phyloP scores from a whole-genome alignment of 2,113 vertebrate genomes.

The Oreocharis arfaki region DNA sequence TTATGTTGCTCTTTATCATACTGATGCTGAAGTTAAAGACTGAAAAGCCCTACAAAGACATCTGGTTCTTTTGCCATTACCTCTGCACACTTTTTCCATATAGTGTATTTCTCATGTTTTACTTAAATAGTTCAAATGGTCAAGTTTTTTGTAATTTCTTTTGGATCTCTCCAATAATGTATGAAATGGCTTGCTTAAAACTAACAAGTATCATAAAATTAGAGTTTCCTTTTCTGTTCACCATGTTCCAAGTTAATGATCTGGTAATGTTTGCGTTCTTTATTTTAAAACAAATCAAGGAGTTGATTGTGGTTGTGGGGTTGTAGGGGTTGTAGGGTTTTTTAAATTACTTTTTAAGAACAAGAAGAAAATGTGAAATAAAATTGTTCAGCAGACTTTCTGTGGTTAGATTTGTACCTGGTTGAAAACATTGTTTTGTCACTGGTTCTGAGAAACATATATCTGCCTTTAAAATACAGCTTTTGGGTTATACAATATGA shows the following conservation, averaged over 20 bases:
- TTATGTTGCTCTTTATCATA: conserved; percentile 30
- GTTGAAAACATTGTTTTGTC: background rate
- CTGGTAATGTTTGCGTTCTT: background rate
- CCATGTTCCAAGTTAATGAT: background rate
- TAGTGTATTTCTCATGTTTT: background rate
- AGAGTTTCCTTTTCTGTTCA: background rate
- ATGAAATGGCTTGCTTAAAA: background rate
- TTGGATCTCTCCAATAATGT: background rate
- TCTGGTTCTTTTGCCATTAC: conserved; percentile 23
- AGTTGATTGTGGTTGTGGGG: background rate
- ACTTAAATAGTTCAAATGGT: background rate
- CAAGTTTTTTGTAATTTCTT: background rate
- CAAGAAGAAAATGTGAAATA: background rate
- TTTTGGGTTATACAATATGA: background rate
- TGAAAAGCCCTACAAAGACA: background rate
- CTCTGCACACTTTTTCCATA: background rate
- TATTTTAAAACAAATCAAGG: background rate
- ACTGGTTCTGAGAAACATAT: background rate
- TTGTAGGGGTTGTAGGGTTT: too few species aligned
- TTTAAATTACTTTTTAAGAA: background rate
- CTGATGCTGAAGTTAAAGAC: background rate
- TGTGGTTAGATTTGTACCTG: background rate
- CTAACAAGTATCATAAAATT: background rate
- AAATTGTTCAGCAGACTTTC: background rate
- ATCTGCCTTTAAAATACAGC: background rate